Evolutionary conservation across 1,140 invertebrate species (phyloP).

Genomic region (Nylanderia fulva): DNA sequence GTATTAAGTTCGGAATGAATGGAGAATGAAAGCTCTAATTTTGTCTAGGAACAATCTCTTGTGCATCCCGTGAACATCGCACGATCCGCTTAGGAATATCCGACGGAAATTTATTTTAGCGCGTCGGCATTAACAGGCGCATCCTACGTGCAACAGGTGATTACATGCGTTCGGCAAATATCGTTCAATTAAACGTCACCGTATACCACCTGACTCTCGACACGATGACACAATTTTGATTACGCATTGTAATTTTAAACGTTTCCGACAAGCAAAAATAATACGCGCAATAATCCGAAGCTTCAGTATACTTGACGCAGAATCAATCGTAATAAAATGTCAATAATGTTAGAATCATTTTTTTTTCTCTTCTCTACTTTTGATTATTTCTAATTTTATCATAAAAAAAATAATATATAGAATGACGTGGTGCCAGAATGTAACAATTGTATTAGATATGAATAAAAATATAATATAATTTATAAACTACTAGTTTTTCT

Average conservation of each 20-base stretch:
- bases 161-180: conserved; percentile 73
- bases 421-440: not conserved
- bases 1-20: not conserved
- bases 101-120: conserved; percentile 62
- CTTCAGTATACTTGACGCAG: not conserved
- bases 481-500: not conserved
- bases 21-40: conserved; percentile 3
- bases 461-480: not conserved
- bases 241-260: conserved; percentile 37
- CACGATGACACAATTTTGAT: conserved; percentile 50
- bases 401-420: not conserved
- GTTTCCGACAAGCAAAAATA: conserved; percentile 17
- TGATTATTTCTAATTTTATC: conserved; percentile 11
- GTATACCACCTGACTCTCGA: conserved; percentile 19
- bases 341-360: no score
- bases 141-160: conserved; percentile 70
- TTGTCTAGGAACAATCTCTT: conserved; percentile 2
- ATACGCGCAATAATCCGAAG: not conserved
- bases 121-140: conserved; percentile 51
- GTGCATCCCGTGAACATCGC: conserved; percentile 3
- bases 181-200: conserved; percentile 69
- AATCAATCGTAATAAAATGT: not conserved
- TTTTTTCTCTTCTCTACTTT: not conserved
- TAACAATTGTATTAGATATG: not conserved
- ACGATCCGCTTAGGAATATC: conserved; percentile 17